These are phyloP conservation scores for Diplazon laetatorius DNA, from an alignment of 2,888 invertebrate genomes.

Conservation along the genomic window DNA sequence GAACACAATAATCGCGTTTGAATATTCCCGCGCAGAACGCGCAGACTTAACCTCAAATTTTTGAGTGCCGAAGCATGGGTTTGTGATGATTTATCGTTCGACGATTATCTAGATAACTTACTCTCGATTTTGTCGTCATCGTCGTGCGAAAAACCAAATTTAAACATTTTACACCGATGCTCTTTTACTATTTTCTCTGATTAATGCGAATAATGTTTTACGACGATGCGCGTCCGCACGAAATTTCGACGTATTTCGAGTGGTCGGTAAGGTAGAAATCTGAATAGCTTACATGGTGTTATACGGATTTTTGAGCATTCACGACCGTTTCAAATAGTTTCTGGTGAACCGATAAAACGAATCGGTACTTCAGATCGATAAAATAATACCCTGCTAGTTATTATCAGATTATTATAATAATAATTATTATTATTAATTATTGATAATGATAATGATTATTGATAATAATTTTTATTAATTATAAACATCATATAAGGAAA, in stretches of 20 bases:
- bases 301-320: not conserved
- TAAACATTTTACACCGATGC: constrained; percentile 63
- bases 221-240: not conserved
- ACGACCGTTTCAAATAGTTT: constrained; percentile 23
- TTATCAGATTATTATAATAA: no score
- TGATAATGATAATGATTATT: no score
- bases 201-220: not conserved
- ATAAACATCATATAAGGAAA: no score
- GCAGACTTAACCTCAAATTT: constrained; percentile 51
- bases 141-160: constrained; percentile 64
- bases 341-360: not conserved
- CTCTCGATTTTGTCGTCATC: constrained; percentile 31
- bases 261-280: constrained; percentile 29
- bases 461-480: no score
- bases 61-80: not conserved
- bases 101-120: constrained; percentile 22
- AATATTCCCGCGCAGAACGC: constrained; percentile 46
- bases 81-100: not conserved
- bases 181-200: not conserved
- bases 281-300: not conserved
- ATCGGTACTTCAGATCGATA: constrained; percentile 3
- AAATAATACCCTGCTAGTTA: not conserved
- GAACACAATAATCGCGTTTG: constrained; percentile 16
- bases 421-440: no score
- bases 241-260: not conserved